These are phyloP conservation scores for Athripsodes cinereus DNA, from an alignment of 2,888 invertebrate genomes.

Conservation along the genomic window DNA sequence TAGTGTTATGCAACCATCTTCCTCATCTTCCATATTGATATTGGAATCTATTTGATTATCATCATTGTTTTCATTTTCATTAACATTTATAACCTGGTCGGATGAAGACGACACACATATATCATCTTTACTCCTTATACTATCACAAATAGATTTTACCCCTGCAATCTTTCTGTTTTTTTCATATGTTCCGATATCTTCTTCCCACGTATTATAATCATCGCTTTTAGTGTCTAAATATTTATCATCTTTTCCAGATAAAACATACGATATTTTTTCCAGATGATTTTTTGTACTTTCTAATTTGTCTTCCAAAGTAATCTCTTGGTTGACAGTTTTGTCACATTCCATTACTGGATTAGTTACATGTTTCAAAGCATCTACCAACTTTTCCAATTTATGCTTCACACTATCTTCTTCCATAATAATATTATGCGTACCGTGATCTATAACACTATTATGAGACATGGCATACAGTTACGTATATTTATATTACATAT, in stretches of 20 bases:
- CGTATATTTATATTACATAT: too few relatives aligned
- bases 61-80: conserved; percentile 1
- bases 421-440: not conserved
- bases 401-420: not conserved
- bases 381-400: not conserved
- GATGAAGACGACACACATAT: too few relatives aligned
- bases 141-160: not conserved
- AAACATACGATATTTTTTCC: not conserved
- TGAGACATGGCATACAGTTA: too few relatives aligned
- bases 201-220: conserved; percentile 4
- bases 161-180: not conserved
- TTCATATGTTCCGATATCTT: conserved; percentile 7
- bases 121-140: too few relatives aligned
- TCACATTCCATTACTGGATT: not conserved
- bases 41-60: not conserved
- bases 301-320: conserved; percentile 4
- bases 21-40: too few relatives aligned
- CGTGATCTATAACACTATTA: too few relatives aligned
- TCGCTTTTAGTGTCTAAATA: not conserved
- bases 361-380: not conserved
- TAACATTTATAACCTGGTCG: too few relatives aligned
- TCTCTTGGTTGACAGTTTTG: not conserved
- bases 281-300: conserved; percentile 1
- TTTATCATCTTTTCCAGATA: not conserved
- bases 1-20: not conserved